phyloP scores from a whole-genome alignment of 2,888 invertebrate species.

The Amphipyra tragopoginis region DNA sequence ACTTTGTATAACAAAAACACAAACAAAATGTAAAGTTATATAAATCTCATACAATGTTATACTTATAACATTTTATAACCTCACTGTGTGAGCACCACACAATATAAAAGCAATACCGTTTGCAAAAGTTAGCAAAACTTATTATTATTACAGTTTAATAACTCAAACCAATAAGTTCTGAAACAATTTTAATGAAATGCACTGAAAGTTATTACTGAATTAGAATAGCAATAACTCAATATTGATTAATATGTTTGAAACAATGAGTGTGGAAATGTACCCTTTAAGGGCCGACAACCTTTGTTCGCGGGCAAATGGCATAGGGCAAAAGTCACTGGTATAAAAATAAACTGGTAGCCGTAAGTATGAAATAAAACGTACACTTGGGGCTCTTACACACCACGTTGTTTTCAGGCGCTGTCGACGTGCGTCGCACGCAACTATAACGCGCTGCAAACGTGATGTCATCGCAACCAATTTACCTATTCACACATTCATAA shows the following conservation, averaged over 20 bases:
- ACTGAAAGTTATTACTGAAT: constrained; percentile 12
- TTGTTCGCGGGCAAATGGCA: constrained; percentile 6
- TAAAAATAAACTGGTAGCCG: constrained; percentile 37
- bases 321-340: constrained; percentile 43
- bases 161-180: constrained; percentile 19
- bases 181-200: constrained; percentile 11
- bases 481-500: no score
- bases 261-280: constrained; percentile 19
- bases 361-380: constrained; percentile 38
- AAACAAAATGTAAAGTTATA: no score
- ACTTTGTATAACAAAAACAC: no score
- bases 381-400: no score
- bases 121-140: constrained; percentile 6
- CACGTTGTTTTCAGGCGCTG: no score
- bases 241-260: constrained; percentile 24
- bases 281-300: constrained; percentile 26
- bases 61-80: no score
- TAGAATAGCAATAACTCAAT: constrained; percentile 18
- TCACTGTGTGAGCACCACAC: no score
- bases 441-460: no score
- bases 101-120: background rate
- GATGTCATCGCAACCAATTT: no score
- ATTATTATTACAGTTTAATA: constrained; percentile 8
- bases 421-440: no score
- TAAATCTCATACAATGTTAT: no score